Evolutionary conservation across 2,797 vertebrate genomes (phyloP), one percentile per base, ranked within the genome.

Genomic region (Holocentrus rufus): DNA sequence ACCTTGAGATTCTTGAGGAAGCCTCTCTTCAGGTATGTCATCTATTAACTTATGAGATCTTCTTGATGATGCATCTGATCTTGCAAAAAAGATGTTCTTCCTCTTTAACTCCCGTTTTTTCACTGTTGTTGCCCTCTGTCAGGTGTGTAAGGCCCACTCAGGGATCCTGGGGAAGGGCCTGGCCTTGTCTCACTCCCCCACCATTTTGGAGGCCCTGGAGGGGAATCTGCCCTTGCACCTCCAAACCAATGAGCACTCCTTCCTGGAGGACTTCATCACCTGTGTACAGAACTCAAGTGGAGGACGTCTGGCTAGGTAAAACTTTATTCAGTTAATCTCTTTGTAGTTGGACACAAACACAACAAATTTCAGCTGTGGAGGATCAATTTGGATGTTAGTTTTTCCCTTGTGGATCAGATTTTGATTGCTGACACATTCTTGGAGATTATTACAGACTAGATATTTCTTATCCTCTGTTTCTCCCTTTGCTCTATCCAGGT

Each of bases 1-100:
- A 99, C 90, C 96, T 99, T 82, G 98, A 99, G 91, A 98, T 99
- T 90, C 95, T 99, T 77, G 98, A 99, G 85, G 98, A 99, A 84
- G 97, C 98, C 34, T 98, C 98, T 70, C 94, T 99, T 74, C 98
- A 99, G 95, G 98, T 98, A 86, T 58, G 23, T 70, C 1, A 25
- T 56, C n/a, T 47, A 7, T 72, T 52, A 1, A 42, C 31, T 34
- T 56, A 14, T 13, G 7, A 47, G 22, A 44, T 20, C 5, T 58
- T 52, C 0, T 20, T 57, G 52, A 13, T 1, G 18, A 55, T 4
- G 57, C 42, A 39, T 58, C 22, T 57, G 1, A 36, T 57, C 30
- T 42, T 22, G 0, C 54, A 8, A 25, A 14, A 7, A 67, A 0
- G 2, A 25, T 15, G 57, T 7, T 7, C 4, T 14, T 46, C 27